A percentile compares a stretch with the other conserved stretches of the same genome.
These are phyloP conservation scores for Tokudaia muenninki DNA, from an alignment of 2,797 vertebrate species.

Conservation along the genomic window DNA sequence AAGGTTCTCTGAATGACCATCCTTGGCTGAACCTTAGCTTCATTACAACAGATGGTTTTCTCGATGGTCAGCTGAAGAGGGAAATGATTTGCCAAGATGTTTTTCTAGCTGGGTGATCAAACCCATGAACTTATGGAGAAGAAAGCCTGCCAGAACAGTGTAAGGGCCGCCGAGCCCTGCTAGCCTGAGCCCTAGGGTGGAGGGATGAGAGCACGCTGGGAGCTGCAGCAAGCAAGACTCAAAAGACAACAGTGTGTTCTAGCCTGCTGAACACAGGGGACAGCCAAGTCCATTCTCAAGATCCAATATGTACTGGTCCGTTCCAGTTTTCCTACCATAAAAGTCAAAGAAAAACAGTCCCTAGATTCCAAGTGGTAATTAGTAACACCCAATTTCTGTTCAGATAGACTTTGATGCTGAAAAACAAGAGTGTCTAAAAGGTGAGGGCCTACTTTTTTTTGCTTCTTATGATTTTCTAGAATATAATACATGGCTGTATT, in stretches of 20 bases:
- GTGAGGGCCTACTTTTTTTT: constrained; percentile 39
- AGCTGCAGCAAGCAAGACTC: not conserved
- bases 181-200: not conserved
- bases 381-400: not conserved
- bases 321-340: constrained; percentile 19
- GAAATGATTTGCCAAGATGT: constrained; percentile 64
- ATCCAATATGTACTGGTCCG: not conserved
- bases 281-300: constrained; percentile 41
- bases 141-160: not conserved
- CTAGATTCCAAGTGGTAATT: not conserved
- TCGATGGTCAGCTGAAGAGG: constrained; percentile 19
- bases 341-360: constrained; percentile 16
- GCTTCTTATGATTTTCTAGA: constrained; percentile 34
- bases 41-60: constrained; percentile 39
- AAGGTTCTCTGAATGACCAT: not conserved
- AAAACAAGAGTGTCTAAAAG: constrained; percentile 45
- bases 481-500: not conserved
- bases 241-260: not conserved
- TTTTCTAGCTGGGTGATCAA: constrained; percentile 69
- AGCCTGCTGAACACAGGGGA: constrained; percentile 15
- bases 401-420: not conserved
- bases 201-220: not conserved
- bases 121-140: constrained; percentile 46
- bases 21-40: not conserved
- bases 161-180: not conserved